Percentiles rank a stretch among this genome's conserved stretches.
Conservation (phyloP, 2,888 invertebrate species). For the Furcula furcula region DNA sequence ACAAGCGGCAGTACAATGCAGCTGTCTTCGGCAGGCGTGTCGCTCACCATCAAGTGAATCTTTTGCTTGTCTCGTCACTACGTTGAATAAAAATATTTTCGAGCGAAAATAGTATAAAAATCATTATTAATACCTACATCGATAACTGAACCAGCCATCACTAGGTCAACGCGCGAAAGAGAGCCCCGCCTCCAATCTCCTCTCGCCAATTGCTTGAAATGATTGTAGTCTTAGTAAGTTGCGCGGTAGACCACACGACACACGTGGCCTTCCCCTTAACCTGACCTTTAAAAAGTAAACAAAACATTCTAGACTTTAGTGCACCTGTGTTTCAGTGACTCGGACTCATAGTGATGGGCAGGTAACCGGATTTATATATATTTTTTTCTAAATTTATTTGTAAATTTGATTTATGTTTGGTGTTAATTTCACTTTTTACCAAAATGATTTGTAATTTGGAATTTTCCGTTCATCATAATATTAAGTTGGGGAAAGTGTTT, state of each 20-base stretch:
- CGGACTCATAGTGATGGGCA: slow-evolving; percentile 31
- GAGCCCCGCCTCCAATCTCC: slow-evolving; percentile 47
- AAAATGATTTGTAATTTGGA: too few species aligned
- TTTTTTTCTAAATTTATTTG: background rate
- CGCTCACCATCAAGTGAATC: too few species aligned
- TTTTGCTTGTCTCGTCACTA: too few species aligned
- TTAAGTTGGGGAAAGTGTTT: too few species aligned
- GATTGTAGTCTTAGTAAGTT: slow-evolving; percentile 52
- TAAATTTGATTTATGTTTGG: background rate
- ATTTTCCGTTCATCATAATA: too few species aligned
- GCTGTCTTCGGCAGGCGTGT: too few species aligned
- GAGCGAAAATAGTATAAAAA: slow-evolving; percentile 7
- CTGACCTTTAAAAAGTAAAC: slow-evolving; percentile 52
- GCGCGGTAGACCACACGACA: slow-evolving; percentile 43
- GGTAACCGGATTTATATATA: slow-evolving; percentile 21
- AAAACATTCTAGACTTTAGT: slow-evolving; percentile 29
- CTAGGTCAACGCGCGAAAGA: slow-evolving; percentile 56
- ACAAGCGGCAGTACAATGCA: too few species aligned
- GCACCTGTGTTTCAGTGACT: slow-evolving; percentile 32
- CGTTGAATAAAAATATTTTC: too few species aligned
- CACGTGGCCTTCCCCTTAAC: slow-evolving; percentile 38
- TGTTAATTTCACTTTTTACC: too few species aligned
- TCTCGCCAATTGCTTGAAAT: slow-evolving; percentile 43
- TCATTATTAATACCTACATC: slow-evolving; percentile 10
- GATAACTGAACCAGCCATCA: slow-evolving; percentile 26